Evolutionary conservation across 2,888 invertebrate species (phyloP), one percentile per base, ranked within the genome.

Genomic region (Erannis defoliaria): DNA sequence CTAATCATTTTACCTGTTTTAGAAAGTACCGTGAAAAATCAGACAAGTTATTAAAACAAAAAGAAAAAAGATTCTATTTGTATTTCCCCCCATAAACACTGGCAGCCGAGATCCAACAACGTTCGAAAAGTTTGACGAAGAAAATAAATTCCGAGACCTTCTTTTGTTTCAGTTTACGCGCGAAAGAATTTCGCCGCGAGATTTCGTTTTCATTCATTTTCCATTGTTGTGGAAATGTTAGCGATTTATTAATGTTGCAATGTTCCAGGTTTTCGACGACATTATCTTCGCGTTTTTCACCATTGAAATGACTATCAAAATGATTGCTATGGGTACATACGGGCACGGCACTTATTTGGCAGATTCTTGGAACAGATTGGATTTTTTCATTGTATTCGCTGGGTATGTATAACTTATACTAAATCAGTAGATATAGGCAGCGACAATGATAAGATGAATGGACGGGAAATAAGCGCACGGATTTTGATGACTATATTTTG

Each of bases 201-300:
- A 62, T 51, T 19, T 69, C 64, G 60, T 66, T 68, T 54, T 55
- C 57, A 31, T 19, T 70, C 64, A 62, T 67, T 69, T 55, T 55
- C 57, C 42, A 45, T 68, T 72, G 58, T 64, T 43, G 46, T 54
- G 49, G 56, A 62, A 68, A 42, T 21, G 29, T 45, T 9, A 35
- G 56, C 14, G 49, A 64, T 67, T 59, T 55, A 63, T 62, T 48
- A 64, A 65, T 60, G n/a, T 55, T 64, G 37, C n/a, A n/a, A n/a
- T 67, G 40, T 76, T 74, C 3, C 95, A 98, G 96, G 96, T 97
- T 85, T 98, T 99, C 89, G 99, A 99, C 90, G 99, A 99, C 90
- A 97, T 98, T 83, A 99, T 99, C 89, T 99, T 99, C 93, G 98
- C 96, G 72, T 99, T 99, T 94, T 99, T 99, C 94, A 96, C 99